Evolutionary conservation across 2,113 vertebrate species (phyloP), one percentile per base, ranked within the genome.

Genomic region (Otus sunia): DNA sequence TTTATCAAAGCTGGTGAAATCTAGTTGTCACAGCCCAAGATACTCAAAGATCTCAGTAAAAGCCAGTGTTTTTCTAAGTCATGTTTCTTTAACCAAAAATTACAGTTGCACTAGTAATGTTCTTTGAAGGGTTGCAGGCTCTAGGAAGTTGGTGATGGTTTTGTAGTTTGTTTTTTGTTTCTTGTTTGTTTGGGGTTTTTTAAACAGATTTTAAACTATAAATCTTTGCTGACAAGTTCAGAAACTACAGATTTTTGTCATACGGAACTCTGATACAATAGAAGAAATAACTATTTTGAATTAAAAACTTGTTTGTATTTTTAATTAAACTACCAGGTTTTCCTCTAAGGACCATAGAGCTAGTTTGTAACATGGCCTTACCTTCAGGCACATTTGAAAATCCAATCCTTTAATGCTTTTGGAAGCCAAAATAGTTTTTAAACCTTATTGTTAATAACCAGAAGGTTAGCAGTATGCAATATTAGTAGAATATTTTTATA

Each of bases 1-100:
- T 96, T 96, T 94, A 97, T 96, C 78, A 91, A 74, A 94, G 55
- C 74, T 92, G 77, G 84, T 72, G 71, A 97, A 96, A 97, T 96
- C 74, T 88, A 94, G 77, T 92, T 96, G 81, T 92, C 83, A 59
- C 45, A 96, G 62, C 69, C n/a, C 55, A 92, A 67, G 83, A 89
- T 89, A 78, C 47, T 72, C 22, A 60, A 80, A 85, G 89, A 78
- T 66, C 80, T 73, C n/a, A 27, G 36, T 79, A 80, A 89, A 94
- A 80, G 11, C 12, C 15, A 22, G 85, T 73, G 16, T 66, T 89
- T 69, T 75, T 37, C 5, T 43, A 78, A 87, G 29, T 77, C 22
- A 4, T 59, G 25, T 36, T 87, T 89, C 47, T 89, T 89, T 50
- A 92, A 89, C 15, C 26, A 91, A 52, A 79, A 64, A 55, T 64